These are phyloP conservation scores for Anguilla obscura DNA, from an alignment of 2,797 vertebrate genomes.

Conservation along the genomic window DNA sequence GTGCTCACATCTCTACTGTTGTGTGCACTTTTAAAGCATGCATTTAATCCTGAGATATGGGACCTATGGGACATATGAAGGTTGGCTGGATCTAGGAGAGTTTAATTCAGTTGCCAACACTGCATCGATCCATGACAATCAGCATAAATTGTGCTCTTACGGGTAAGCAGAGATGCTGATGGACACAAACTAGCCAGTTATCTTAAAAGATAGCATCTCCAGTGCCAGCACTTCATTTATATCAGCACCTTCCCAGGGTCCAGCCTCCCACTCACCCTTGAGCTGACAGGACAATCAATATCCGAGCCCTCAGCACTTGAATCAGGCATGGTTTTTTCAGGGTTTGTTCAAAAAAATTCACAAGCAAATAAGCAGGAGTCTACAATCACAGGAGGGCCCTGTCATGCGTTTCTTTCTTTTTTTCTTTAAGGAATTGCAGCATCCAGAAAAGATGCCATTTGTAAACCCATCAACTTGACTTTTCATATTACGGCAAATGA, in stretches of 20 bases:
- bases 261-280: not conserved
- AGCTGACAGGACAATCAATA: slow-evolving; percentile 36
- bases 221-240: slow-evolving; percentile 37
- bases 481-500: not conserved
- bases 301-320: slow-evolving; percentile 28
- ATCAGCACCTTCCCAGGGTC: slow-evolving; percentile 12
- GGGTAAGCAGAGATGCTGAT: not conserved
- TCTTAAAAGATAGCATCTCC: slow-evolving; percentile 17
- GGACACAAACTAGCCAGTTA: not conserved
- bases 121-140: slow-evolving; percentile 5
- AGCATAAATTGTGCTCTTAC: not conserved
- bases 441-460: not conserved
- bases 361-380: not conserved
- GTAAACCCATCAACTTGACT: not conserved
- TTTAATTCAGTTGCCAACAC: not conserved
- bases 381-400: not conserved
- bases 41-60: not conserved
- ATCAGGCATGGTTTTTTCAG: slow-evolving; percentile 31
- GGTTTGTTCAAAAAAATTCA: not conserved
- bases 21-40: not conserved
- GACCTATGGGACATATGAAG: not conserved
- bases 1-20: not conserved
- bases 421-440: not conserved
- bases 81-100: not conserved
- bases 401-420: not conserved